Evolutionary conservation across 2,888 invertebrate species (phyloP).

Genomic region (Agrochola lychnidis): DNA sequence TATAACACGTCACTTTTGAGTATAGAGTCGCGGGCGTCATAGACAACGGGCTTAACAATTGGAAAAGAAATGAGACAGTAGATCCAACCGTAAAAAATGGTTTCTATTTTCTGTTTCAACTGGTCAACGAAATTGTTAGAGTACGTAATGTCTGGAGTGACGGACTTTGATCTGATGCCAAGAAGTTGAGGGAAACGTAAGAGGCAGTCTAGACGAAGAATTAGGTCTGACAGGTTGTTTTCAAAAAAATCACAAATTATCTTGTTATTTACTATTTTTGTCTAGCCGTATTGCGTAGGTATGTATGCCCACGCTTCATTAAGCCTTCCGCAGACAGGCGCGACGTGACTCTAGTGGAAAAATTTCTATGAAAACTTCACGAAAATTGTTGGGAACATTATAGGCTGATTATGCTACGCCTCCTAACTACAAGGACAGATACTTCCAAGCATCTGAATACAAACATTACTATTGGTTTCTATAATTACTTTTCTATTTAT

Average conservation of each 20-base stretch:
- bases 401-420: background rate
- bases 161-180: constrained; percentile 63
- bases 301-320: constrained; percentile 22
- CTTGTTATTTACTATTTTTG: constrained; percentile 20
- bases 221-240: constrained; percentile 27
- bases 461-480: constrained; percentile 6
- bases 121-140: constrained; percentile 3
- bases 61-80: background rate
- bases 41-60: background rate
- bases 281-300: constrained; percentile 30
- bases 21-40: no score
- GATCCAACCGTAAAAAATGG: background rate
- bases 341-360: no score
- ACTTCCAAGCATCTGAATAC: background rate
- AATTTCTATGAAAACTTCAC: no score
- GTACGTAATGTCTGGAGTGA: constrained; percentile 9
- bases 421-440: background rate
- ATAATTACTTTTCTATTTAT: constrained; percentile 16
- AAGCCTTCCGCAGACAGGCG: background rate
- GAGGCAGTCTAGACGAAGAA: constrained; percentile 35
- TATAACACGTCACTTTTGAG: no score
- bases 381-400: no score
- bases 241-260: background rate
- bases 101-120: constrained; percentile 25
- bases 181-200: constrained; percentile 34